These are phyloP conservation scores for Ctenodactylus gundi DNA, from an alignment of 2,113 vertebrate species.

Conservation along the genomic window DNA sequence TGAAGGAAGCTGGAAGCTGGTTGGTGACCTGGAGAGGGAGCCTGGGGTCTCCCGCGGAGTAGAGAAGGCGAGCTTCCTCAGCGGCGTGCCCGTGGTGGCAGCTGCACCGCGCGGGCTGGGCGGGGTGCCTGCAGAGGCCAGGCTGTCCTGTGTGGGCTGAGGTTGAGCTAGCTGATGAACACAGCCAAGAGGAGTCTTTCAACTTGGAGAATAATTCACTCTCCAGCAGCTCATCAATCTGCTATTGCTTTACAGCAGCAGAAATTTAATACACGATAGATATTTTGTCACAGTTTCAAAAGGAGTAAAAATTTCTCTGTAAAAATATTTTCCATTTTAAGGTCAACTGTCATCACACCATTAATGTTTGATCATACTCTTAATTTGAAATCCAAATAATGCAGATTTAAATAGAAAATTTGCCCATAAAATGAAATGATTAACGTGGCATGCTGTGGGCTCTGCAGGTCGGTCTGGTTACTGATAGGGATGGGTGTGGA, in stretches of 20 bases:
- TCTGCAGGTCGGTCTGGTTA: background rate
- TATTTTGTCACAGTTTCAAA: slow-evolving; percentile 35
- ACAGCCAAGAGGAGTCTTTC: slow-evolving; percentile 16
- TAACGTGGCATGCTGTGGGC: background rate
- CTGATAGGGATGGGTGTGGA: background rate
- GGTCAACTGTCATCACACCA: background rate
- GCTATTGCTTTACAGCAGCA: slow-evolving; percentile 42
- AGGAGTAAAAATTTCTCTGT: slow-evolving; percentile 37
- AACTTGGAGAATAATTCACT: slow-evolving; percentile 36
- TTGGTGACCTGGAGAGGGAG: background rate
- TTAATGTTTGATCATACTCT: slow-evolving; percentile 33
- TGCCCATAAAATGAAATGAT: background rate
- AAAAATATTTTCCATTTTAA: slow-evolving; percentile 40
- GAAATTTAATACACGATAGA: slow-evolving; percentile 62
- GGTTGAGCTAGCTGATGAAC: background rate
- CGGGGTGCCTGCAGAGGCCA: background rate
- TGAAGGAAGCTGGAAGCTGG: too few relatives aligned
- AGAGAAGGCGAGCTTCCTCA: too few relatives aligned
- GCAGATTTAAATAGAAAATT: slow-evolving; percentile 1
- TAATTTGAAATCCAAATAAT: slow-evolving; percentile 49
- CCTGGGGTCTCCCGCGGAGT: background rate
- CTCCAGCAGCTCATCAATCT: slow-evolving; percentile 47
- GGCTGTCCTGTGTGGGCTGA: background rate
- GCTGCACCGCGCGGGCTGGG: too few relatives aligned
- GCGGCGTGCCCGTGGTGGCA: too few relatives aligned